These are phyloP conservation scores for Campylomormyrus numenius DNA, from an alignment of 2,113 vertebrate species.

Conservation along the genomic window DNA sequence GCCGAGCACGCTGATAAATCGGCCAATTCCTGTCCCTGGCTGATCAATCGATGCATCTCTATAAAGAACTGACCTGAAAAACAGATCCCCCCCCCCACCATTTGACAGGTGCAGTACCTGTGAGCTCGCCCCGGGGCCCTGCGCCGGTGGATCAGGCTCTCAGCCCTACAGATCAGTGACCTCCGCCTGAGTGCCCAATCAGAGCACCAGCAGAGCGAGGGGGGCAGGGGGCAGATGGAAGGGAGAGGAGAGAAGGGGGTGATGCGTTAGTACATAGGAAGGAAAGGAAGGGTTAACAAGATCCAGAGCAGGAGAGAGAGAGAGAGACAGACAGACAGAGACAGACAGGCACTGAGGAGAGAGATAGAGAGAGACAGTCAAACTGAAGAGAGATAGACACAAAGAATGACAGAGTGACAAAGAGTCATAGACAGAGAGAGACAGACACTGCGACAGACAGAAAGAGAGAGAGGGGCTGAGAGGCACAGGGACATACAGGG, in stretches of 20 bases:
- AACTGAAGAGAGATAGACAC: not conserved
- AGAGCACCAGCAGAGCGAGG: constrained; percentile 46
- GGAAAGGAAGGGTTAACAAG: constrained; percentile 40
- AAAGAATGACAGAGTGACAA: not conserved
- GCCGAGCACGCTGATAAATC: no score
- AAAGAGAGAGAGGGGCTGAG: not conserved
- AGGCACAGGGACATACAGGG: not conserved
- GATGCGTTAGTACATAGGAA: constrained; percentile 50
- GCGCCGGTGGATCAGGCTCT: constrained; percentile 87
- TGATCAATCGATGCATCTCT: no score
- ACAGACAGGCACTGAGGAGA: not conserved
- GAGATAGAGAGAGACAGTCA: not conserved
- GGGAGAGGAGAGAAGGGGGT: not conserved
- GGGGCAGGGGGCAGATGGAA: not conserved
- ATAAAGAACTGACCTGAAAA: not conserved
- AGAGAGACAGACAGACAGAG: not conserved
- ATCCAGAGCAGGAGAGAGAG: not conserved
- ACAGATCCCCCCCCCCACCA: not conserved
- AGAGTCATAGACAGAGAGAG: not conserved
- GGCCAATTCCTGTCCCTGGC: no score
- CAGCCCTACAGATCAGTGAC: constrained; percentile 85
- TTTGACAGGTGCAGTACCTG: constrained; percentile 60
- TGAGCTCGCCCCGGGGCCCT: constrained; percentile 78
- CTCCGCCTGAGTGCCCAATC: constrained; percentile 62
- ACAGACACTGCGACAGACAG: not conserved